Evolutionary conservation across 2,113 vertebrate genomes (phyloP), one percentile per base, ranked within the genome.

Genomic region (Platichthys flesus): DNA sequence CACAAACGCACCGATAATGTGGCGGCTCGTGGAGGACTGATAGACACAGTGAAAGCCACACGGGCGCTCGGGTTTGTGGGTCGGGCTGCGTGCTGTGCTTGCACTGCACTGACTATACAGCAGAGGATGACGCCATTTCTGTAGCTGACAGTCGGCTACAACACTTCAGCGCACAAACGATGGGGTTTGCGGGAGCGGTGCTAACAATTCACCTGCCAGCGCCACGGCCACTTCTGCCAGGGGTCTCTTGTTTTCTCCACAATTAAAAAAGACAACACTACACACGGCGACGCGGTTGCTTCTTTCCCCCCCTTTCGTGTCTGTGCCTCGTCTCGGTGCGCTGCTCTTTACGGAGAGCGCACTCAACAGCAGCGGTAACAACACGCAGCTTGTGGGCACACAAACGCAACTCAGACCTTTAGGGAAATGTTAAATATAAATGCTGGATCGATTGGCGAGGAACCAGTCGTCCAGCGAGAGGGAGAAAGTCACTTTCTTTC

Each of bases 61-160:
- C 66, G 76, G 78, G 12, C 49, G 57, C 62, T 70, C 75, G 70
- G 71, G 10, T 68, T 62, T 67, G 16, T 24, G 67, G 35, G 64
- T 52, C 71, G 51, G 67, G 79, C 81, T 65, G 85, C 84, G 70
- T 69, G 79, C 76, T 73, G 85, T 28, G 67, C 63, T 74, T 13
- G 89, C 89, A 74, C 85, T 37, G 92, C 88, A 87, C 89, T 16
- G 83, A 80, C 82, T 88, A 86, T 74, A 91, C 91, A 84, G 91
- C 91, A 85, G 86, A 85, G 90, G 90, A 93, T 94, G 94, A 95
- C 94, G 94, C 94, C 93, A 95, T 95, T 95, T 93, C 93, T 92
- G 87, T 81, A 75, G 83, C 92, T 87, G 89, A 90, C 87, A 88
- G 85, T 83, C 84, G 81, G 83, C 52, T 57, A 59, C 70, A 81